Evolutionary conservation across 2,888 invertebrate species (phyloP).

Genomic region (Ophion ventricosus): DNA sequence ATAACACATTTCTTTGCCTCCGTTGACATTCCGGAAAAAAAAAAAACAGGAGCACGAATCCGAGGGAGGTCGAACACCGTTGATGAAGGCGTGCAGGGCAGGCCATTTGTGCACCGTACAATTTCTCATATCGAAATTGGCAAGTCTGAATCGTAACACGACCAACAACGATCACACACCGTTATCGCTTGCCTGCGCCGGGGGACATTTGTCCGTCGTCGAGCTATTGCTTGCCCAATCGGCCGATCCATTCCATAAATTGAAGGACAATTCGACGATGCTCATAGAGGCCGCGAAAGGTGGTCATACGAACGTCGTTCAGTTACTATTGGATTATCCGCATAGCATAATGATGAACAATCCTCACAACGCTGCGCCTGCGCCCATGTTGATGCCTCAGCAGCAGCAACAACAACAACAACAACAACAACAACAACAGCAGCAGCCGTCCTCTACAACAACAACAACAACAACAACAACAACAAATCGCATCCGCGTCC

Average conservation of each 20-base stretch:
- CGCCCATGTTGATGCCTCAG: constrained; percentile 76
- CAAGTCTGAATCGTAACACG: constrained; percentile 94
- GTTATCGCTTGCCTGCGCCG: constrained; percentile 97
- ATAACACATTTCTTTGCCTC: background rate
- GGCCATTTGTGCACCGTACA: constrained; percentile 98
- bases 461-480: constrained; percentile 69
- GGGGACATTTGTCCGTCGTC: constrained; percentile 97
- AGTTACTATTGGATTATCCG: constrained; percentile 96
- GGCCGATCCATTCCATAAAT: constrained; percentile 97
- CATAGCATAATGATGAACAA: constrained; percentile 90
- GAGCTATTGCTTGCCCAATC: constrained; percentile 95
- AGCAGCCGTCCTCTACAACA: no score
- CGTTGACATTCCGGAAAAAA: background rate
- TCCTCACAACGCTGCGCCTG: constrained; percentile 79
- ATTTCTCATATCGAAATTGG: constrained; percentile 95
- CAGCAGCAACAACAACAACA: constrained; percentile 75
- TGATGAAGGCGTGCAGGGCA: constrained; percentile 99
- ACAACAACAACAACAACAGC: constrained; percentile 68
- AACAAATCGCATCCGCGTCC: constrained; percentile 75
- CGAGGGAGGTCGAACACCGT: constrained; percentile 97
- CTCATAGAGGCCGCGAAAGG: constrained; percentile 99
- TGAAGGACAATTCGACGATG: constrained; percentile 99
- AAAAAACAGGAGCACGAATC: constrained; percentile 93
- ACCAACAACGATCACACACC: constrained; percentile 99
- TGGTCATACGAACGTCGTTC: constrained; percentile 97